Base-by-base conservation (phyloP, 2,888 invertebrate genomes). In the Idaea dimidiata region DNA sequence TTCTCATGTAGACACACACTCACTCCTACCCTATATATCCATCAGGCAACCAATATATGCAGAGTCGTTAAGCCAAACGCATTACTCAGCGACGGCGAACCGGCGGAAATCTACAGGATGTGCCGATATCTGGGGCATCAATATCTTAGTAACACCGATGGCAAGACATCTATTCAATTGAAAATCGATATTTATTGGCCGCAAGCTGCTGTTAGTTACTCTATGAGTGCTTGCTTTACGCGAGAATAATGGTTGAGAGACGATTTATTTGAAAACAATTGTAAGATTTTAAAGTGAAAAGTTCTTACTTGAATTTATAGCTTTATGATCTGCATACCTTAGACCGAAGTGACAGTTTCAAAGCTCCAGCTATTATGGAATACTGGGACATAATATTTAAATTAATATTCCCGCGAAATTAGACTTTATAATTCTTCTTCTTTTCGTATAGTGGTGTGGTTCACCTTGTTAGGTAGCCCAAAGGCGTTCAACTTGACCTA, bases 101-200 rank as follows among this genome's bases (percentile, higher is more conserved):
- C 72, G 75, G 72, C 75, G 81, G 84, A 84, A 84, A 85, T 86
- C 78, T 84, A 80, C 83, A 80, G 82, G 83, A 83, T 80, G 79
- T 81, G 73, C 78, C 76, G 82, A 82, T 85, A 86, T 84, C 83
- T 81, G 80, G 74, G 76, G 79, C 84, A 82, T 84, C 82, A 82
- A 84, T 83, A 80, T 78, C 75, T 69, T 72, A 78, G 75, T 70
- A 73, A 73, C 75, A 72, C 71, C 73, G 75, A 77, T 77, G 73
- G 73, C 80, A 76, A 78, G 76, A 78, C 76, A 77, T 78, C 74
- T 75, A 79, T 82, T 79, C 73, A 78, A 80, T 74, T 75, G 75
- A 74, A 70, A 75, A 74, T 71, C 72, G 77, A 80, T 78, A 80
- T 81, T 80, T 83, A 82, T 78, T 77, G 76, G 77, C 75, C 75